Conservation (phyloP, 2,113 vertebrate species). For the Larimichthys crocea region DNA sequence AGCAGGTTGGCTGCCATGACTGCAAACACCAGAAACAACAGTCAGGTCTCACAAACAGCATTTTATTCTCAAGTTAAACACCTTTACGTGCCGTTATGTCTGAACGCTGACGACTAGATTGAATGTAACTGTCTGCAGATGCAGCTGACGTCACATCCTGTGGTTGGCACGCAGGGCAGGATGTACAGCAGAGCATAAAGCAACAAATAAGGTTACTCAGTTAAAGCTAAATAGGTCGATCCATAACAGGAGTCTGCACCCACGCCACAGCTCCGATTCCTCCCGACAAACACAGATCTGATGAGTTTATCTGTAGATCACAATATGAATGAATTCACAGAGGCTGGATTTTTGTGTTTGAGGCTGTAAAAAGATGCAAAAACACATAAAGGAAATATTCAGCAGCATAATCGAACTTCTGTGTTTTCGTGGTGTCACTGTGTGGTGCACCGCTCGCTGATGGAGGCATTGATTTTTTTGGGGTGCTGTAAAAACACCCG, state of each 20-base stretch:
- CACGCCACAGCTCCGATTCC: too few species aligned
- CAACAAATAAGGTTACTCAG: background rate
- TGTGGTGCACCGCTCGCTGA: background rate
- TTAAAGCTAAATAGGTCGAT: conserved; percentile 2
- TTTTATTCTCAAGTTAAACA: background rate
- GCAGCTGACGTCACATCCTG: background rate
- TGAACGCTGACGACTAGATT: background rate
- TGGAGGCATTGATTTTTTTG: conserved; percentile 40
- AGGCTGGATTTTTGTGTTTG: too few species aligned
- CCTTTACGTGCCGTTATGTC: background rate
- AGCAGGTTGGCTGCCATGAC: background rate
- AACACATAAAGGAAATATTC: background rate
- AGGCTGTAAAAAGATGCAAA: background rate
- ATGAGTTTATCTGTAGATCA: background rate
- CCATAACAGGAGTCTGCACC: background rate
- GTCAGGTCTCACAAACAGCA: too few species aligned
- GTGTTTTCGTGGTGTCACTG: background rate
- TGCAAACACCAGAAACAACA: background rate
- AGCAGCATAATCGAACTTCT: too few species aligned
- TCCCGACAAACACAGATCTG: background rate
- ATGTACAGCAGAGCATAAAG: background rate
- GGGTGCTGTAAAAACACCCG: background rate
- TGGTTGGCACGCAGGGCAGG: conserved; percentile 12
- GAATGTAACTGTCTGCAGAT: background rate
- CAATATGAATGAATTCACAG: too few species aligned